Percentiles rank a stretch among this genome's conserved stretches.
phyloP scores from a whole-genome alignment of 2,797 vertebrate genomes.

The Eurystomus glaucurus region DNA sequence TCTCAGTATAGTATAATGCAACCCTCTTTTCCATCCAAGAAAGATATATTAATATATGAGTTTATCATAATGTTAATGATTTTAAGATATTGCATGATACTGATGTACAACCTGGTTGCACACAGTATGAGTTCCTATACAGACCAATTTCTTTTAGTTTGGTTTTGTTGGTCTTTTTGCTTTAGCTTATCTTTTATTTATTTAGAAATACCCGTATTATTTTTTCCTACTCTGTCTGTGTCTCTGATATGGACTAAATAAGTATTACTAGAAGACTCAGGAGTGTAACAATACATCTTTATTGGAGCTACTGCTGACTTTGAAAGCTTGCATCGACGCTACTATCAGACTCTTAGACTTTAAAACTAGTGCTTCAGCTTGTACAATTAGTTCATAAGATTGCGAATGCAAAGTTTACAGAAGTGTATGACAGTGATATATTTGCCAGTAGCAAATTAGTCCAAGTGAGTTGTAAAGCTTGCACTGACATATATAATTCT shows the following conservation, averaged over 20 bases:
- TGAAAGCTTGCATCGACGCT: conserved; percentile 9
- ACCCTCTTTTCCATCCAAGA: not conserved
- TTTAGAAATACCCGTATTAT: not conserved
- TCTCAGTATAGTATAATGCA: fast-evolving
- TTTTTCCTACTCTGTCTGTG: not conserved
- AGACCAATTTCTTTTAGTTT: not conserved
- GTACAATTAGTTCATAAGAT: conserved; percentile 74
- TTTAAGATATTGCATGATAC: not conserved
- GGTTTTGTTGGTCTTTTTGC: not conserved
- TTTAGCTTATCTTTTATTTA: not conserved
- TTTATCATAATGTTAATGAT: not conserved
- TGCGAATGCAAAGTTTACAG: conserved; percentile 75
- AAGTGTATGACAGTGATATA: conserved; percentile 68
- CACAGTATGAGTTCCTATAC: not conserved
- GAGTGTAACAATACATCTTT: not conserved
- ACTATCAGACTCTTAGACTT: not conserved
- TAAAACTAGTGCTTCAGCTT: conserved; percentile 41
- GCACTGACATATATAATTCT: conserved; percentile 76
- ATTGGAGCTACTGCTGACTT: not conserved
- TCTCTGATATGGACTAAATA: not conserved
- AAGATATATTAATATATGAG: not conserved
- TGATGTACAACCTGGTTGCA: not conserved
- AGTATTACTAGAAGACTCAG: not conserved
- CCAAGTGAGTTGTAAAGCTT: conserved; percentile 77
- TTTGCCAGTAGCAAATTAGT: conserved; percentile 79